Evolutionary conservation across 1,140 invertebrate genomes (phyloP).

Genomic region (Bilobella aurantiaca): DNA sequence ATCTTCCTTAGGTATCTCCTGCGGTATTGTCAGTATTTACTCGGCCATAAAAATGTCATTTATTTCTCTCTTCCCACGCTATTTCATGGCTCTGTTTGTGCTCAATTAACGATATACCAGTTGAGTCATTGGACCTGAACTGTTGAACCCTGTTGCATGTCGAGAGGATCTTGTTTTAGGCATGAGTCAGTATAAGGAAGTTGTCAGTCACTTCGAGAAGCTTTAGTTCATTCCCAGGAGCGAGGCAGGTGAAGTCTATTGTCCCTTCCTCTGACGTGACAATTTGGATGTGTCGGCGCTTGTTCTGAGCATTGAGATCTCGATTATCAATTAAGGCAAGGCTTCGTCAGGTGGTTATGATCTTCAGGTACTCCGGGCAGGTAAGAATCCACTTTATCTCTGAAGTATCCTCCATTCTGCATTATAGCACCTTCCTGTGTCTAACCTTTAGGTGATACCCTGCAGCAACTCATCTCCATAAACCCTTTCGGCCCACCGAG

Average conservation of each 20-base stretch:
- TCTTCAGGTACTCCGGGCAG: no score
- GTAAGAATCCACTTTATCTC: no score
- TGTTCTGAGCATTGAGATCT: no score
- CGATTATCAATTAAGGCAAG: no score
- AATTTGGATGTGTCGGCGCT: background rate
- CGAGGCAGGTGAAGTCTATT: background rate
- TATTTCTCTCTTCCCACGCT: background rate
- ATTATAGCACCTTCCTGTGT: no score
- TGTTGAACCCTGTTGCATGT: background rate
- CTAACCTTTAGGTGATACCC: no score
- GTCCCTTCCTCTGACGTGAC: background rate
- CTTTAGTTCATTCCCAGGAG: no score
- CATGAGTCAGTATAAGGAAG: background rate
- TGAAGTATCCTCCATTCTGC: no score
- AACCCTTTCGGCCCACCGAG: background rate
- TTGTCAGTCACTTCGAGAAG: no score
- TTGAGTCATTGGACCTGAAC: background rate
- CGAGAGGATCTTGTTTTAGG: background rate
- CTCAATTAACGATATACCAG: background rate
- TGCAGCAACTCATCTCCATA: no score
- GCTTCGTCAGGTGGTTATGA: no score
- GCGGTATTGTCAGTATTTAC: background rate
- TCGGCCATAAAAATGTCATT: background rate
- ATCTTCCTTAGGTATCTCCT: no score
- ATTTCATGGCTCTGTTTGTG: background rate